These are phyloP conservation scores for Cheilosia urbana DNA, from an alignment of 2,888 invertebrate genomes.

Conservation along the genomic window DNA sequence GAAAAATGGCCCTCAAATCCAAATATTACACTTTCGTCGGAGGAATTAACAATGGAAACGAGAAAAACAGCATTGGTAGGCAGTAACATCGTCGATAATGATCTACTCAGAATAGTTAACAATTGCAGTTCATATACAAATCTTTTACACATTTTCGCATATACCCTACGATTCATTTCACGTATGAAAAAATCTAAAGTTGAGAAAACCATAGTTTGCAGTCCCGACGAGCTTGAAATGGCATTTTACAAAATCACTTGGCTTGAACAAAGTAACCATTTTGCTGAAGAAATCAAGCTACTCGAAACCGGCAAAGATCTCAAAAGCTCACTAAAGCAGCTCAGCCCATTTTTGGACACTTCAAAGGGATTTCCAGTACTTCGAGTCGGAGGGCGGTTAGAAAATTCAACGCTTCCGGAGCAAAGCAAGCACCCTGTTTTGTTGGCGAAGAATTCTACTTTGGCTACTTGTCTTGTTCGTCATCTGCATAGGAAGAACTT, in stretches of 20 bases:
- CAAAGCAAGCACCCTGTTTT: slow-evolving; percentile 4
- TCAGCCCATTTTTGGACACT: slow-evolving; percentile 1
- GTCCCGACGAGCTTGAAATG: not conserved
- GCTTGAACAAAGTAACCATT: too few species aligned
- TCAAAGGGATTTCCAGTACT: slow-evolving; percentile 18
- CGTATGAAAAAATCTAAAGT: not conserved
- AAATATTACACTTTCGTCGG: not conserved
- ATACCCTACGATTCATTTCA: not conserved
- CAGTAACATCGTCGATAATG: not conserved
- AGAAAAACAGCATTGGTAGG: not conserved
- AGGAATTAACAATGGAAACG: not conserved
- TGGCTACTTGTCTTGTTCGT: too few species aligned
- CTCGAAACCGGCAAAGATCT: too few species aligned
- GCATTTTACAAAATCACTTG: too few species aligned
- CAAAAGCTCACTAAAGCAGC: not conserved
- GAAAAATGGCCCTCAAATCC: not conserved
- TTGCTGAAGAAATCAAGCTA: too few species aligned
- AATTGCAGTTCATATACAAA: slow-evolving; percentile 1
- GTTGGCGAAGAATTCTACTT: too few species aligned
- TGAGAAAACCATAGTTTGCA: not conserved
- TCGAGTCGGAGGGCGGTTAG: slow-evolving; percentile 6
- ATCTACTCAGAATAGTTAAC: not conserved
- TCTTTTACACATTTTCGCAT: not conserved
- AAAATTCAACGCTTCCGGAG: slow-evolving; percentile 2
- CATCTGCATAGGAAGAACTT: too few species aligned